Base-by-base conservation (phyloP, 2,888 invertebrate genomes). In the Latrodectus elegans region DNA sequence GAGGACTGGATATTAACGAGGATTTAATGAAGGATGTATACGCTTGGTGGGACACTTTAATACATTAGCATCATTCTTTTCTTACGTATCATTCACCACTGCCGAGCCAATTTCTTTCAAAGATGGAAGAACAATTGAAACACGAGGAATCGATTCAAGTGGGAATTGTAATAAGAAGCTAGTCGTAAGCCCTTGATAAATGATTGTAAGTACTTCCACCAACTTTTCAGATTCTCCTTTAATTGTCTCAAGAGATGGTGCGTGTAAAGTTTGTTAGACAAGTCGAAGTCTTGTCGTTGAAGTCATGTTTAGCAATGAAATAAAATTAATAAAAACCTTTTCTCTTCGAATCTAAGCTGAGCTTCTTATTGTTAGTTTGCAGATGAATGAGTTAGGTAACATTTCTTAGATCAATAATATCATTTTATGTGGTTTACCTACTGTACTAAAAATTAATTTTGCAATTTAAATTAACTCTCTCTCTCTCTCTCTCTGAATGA, bases 1-100 rank as follows among this genome's bases (percentile, higher is more conserved):
- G 76, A 64, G 78, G 73, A 73, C 64, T 52, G 72, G 53, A 72
- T 78, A 84, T 78, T 84, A 84, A 84, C 78, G 84, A 84, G 84
- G 53, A 78, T 84, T 84, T 84, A 84, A 84, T 84, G 84, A 84
- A 84, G 84, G 84, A 73, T 72, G 73, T 77, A 65, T 73, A 65
- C 72, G 84, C 52, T 84, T 53, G 77, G 67, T 67, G 84, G 67
- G 71, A 71, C 83, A 12, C 83, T 67, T 83, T 76, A 76, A 70
- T 77, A 67, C 84, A 84, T 84, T 78, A 78, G 84, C 73, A 72
- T 73, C 72, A 64, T 51, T 38, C 38, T 72, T 53, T 53, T 22
- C 53, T 74, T 26, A 22, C 53, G 53, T 74, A 14, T 14, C 15
- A 14, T 49, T 38, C 51, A 8, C 71, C 71, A 38, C 51, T 51